Evolutionary conservation across 1,140 invertebrate genomes (phyloP).

Genomic region (Polypedilum pembai): DNA sequence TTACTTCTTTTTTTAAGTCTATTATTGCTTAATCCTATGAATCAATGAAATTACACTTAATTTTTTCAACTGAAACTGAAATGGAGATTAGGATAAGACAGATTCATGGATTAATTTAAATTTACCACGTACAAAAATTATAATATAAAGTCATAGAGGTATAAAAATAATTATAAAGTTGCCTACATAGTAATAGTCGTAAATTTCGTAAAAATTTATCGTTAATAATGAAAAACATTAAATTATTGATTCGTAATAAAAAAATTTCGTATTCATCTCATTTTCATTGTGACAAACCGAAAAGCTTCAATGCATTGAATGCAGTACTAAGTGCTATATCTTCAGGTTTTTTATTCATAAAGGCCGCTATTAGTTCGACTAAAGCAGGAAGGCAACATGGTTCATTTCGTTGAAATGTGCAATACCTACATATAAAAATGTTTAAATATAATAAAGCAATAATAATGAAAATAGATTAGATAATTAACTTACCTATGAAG

Average conservation of each 20-base stretch:
- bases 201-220: neutral
- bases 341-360: slow-evolving; percentile 75
- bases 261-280: neutral
- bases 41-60: neutral
- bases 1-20: neutral
- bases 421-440: slow-evolving; percentile 55
- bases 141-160: neutral
- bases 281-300: slow-evolving; percentile 69
- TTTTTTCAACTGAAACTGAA: slow-evolving; percentile 6
- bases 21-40: neutral
- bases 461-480: neutral
- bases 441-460: neutral
- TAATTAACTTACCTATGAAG: slow-evolving; percentile 38
- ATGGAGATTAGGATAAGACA: slow-evolving; percentile 4
- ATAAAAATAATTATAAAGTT: neutral
- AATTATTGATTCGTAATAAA: neutral
- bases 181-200: neutral
- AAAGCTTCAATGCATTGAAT: slow-evolving; percentile 87
- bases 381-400: slow-evolving; percentile 88
- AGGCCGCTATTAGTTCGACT: slow-evolving; percentile 88
- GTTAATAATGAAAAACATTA: neutral
- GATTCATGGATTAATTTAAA: neutral
- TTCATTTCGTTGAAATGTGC: slow-evolving; percentile 93
- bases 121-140: neutral
- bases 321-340: slow-evolving; percentile 88